Conservation (phyloP, 2,888 invertebrate species). For the Thecophora atra region DNA sequence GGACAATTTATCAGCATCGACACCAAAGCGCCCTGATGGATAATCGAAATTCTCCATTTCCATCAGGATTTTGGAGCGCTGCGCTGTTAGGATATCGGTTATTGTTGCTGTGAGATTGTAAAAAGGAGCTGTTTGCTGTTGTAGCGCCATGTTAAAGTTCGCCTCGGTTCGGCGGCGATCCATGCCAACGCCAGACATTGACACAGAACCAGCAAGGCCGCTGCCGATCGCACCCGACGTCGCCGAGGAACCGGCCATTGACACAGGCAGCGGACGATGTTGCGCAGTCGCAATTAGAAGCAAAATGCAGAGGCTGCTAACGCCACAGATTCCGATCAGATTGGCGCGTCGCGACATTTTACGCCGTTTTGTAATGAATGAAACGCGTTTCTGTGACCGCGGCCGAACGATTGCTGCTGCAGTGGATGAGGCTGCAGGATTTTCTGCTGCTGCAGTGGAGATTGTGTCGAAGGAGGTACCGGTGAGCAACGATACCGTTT, state of each 20-base stretch:
- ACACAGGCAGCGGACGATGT: constrained; percentile 60
- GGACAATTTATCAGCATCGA: constrained; percentile 70
- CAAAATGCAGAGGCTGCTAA: constrained; percentile 65
- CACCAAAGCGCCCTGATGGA: constrained; percentile 69
- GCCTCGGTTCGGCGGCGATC: constrained; percentile 24
- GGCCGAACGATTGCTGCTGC: constrained; percentile 40
- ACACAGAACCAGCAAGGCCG: constrained; percentile 43
- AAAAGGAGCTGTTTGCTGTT: constrained; percentile 43
- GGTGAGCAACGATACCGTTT: constrained; percentile 55
- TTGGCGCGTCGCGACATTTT: constrained; percentile 66
- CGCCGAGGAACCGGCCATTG: constrained; percentile 49
- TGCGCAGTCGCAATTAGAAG: constrained; percentile 66
- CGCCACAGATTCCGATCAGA: constrained; percentile 65
- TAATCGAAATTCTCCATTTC: constrained; percentile 73
- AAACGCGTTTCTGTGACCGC: constrained; percentile 56
- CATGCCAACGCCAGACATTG: constrained; percentile 46
- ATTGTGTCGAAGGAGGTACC: constrained; percentile 45
- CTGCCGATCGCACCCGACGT: constrained; percentile 43
- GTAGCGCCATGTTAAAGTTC: constrained; percentile 10
- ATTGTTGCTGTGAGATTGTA: constrained; percentile 67
- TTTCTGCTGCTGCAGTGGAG: constrained; percentile 1
- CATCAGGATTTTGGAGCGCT: constrained; percentile 68
- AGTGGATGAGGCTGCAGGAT: constrained; percentile 11
- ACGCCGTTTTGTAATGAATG: constrained; percentile 55
- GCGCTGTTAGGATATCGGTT: constrained; percentile 70